phyloP scores from a whole-genome alignment of 1,140 invertebrate species.

The Helicoverpa zea region DNA sequence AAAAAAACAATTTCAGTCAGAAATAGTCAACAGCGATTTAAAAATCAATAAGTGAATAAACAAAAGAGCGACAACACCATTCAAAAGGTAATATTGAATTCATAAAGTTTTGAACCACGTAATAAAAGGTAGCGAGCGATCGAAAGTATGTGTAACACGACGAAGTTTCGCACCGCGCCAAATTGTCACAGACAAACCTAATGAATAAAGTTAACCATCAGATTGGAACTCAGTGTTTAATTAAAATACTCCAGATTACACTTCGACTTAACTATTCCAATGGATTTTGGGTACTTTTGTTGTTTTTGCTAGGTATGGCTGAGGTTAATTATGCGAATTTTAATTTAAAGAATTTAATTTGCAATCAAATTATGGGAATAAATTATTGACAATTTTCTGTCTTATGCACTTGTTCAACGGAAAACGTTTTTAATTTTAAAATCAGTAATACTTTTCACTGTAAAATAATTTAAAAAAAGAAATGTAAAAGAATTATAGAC shows the following conservation, averaged over 20 bases:
- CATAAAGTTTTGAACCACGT: neutral
- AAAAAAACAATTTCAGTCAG: no score
- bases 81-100: neutral
- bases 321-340: neutral
- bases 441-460: no score
- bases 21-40: no score
- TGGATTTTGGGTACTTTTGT: slow-evolving; percentile 4
- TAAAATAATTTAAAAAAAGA: no score
- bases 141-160: slow-evolving; percentile 32
- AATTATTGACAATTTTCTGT: no score
- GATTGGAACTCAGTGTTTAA: slow-evolving; percentile 56
- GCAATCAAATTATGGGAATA: no score
- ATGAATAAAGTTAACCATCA: slow-evolving; percentile 66
- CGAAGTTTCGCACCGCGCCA: slow-evolving; percentile 24
- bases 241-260: slow-evolving; percentile 56
- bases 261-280: slow-evolving; percentile 35
- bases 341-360: neutral
- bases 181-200: slow-evolving; percentile 51
- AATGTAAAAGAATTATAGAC: no score
- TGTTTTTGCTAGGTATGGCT: slow-evolving; percentile 5
- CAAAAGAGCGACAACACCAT: neutral
- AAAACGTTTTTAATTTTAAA: neutral
- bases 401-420: no score
- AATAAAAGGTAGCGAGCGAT: slow-evolving; percentile 1
- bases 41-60: no score